These are phyloP conservation scores for Leistus spinibarbis DNA, from an alignment of 2,888 invertebrate genomes.

Conservation along the genomic window DNA sequence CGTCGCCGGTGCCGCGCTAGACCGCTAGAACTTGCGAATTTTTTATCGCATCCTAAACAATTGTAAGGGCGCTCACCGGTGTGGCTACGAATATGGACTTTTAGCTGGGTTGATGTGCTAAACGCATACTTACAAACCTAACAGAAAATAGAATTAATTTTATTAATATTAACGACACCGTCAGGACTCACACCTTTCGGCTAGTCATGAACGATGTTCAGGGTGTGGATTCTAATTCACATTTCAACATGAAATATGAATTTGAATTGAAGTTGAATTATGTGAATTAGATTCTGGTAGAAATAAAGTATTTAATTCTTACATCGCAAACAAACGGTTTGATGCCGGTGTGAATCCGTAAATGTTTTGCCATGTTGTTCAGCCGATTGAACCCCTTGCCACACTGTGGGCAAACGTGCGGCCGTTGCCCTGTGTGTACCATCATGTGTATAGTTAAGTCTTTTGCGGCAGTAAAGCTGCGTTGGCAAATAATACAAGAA, in stretches of 20 bases:
- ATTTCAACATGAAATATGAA: no score
- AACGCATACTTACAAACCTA: conserved; percentile 52
- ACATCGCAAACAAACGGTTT: conserved; percentile 32
- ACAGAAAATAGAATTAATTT: not conserved
- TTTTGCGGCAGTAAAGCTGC: conserved; percentile 10
- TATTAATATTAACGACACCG: no score
- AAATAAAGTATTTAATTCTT: not conserved
- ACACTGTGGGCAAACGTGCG: conserved; percentile 23
- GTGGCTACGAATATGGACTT: conserved; percentile 60
- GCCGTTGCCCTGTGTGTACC: conserved; percentile 19
- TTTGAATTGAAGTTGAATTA: no score
- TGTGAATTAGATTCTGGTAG: no score
- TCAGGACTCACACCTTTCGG: no score
- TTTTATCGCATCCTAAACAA: conserved; percentile 57
- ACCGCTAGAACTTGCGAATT: conserved; percentile 53
- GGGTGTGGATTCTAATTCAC: no score
- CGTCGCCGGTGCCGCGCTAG: conserved; percentile 26
- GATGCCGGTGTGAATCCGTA: conserved; percentile 24
- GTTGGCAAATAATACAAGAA: conserved; percentile 14
- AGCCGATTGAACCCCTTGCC: conserved; percentile 29
- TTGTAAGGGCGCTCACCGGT: conserved; percentile 57
- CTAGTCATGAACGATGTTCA: no score
- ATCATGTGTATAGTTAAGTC: conserved; percentile 21
- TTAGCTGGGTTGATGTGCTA: conserved; percentile 42
- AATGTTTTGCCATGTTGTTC: conserved; percentile 26